Evolutionary conservation across 2,797 vertebrate species (phyloP).

Genomic region (Anas flavirostris): DNA sequence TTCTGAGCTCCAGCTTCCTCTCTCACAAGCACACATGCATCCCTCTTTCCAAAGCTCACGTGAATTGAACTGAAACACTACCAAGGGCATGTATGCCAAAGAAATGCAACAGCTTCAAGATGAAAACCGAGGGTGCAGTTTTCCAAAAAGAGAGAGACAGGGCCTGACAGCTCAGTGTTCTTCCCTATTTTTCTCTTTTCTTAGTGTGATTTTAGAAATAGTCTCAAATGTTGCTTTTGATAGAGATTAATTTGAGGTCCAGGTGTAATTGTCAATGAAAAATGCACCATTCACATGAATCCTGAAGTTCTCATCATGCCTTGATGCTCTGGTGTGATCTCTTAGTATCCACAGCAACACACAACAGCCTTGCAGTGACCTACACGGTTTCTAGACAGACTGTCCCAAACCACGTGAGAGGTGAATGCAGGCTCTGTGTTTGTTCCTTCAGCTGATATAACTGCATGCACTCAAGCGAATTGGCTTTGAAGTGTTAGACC

Average conservation of each 20-base stretch:
- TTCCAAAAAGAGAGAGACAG: not conserved
- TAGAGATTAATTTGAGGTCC: not conserved
- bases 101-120: not conserved
- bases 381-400: not conserved
- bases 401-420: not conserved
- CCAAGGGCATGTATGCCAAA: not conserved
- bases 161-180: not conserved
- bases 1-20: not conserved
- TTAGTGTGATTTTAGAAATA: not conserved
- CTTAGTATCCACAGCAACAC: not conserved
- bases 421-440: not conserved
- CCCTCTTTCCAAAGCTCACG: not conserved
- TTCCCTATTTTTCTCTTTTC: not conserved
- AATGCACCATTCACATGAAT: not conserved
- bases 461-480: fast-evolving
- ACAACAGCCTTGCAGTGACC: not conserved
- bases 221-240: not conserved
- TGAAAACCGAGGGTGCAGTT: not conserved
- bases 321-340: not conserved
- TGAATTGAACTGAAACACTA: not conserved
- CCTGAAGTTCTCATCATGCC: not conserved
- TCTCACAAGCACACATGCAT: not conserved
- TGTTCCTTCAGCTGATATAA: not conserved
- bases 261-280: not conserved
- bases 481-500: not conserved